Base-by-base conservation (phyloP, 2,888 invertebrate species). In the Lymantria monacha region DNA sequence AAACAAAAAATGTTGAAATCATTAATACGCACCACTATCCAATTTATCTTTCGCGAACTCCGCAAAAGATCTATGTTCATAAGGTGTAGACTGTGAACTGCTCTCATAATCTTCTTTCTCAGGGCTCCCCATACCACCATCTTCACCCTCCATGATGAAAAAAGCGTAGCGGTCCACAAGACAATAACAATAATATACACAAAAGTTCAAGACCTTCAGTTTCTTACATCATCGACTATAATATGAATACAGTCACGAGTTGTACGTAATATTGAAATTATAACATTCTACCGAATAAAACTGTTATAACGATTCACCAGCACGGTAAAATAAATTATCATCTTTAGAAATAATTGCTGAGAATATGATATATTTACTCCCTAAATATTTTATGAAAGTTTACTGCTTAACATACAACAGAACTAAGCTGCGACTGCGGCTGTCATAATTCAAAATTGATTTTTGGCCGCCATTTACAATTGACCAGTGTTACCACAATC, bases 181-280 rank as follows among this genome's bases (percentile, higher is more conserved):
- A 66, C 71, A 71, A 75, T 66, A 79, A 74, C 70, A 78, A 76
- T 71, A 71, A 58, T 69, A 65, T 72, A 70, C 73, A 68, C 76
- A 76, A 63, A 65, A 40, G 44, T 44, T 51, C 52, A 61, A 74
- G 79, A 75, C 81, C 82, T 85, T 85, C 81, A 77, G 63, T 80
- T 77, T 83, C 90, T 91, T 91, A 91, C 91, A 91, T 91, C 91
- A 91, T 88, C 91, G 81, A 80, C 78, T 66, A 82, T 83, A 81
- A 83, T 86, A 69, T 64, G 64, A 68, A 38, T 53, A 49, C 44
- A 13, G 13, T 22, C 22, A 22, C 5, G 22, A 22, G 22, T 22
- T 22, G 11, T 33, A 33, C 33, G n/a, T 22, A 22, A 22, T 22
- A 22, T 22, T 22, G 22, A 22, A 22, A 5, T 22, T 22, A 22